Evolutionary conservation across 1,140 invertebrate genomes (phyloP), one percentile per base, ranked within the genome.

Genomic region (Cardiocondyla obscurior): DNA sequence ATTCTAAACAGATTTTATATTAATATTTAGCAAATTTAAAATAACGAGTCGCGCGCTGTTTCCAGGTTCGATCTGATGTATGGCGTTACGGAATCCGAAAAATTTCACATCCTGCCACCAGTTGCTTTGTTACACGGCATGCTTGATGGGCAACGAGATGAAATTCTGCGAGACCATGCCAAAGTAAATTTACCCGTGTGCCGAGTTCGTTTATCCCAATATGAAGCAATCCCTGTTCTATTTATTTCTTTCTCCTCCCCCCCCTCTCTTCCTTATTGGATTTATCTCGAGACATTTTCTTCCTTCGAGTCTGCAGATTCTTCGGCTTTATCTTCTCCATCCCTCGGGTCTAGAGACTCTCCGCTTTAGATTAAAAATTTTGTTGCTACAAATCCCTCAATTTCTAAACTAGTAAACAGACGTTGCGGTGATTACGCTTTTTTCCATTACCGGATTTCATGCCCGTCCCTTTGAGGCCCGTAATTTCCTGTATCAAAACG

Each of bases 11-110:
- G 14, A 62, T 62, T 2, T 2, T 62, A 6, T 12, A 36, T 60
- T 58, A 36, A 39, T 2, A 70, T 51, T 70, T 70, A 36, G 12
- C 14, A 46, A 67, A 67, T 65, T 30, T 30, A 51, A 53, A 22
- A 57, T 25, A 22, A 36, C n/a, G 10, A 42, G 8, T 44, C 28
- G 4, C n/a, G n/a, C 4, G 10, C 70, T 81, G 2, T 36, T 81
- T 89, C 49, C 19, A 97, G 97, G 86, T 98, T 97, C 90, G 98
- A 98, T 90, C 94, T 99, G 58, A 94, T 99, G 94, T 97, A 98
- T 87, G 98, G 98, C 30, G 96, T 98, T 14, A 98, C 97, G 4
- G 96, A 98, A 92, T 94, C 97, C 84, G 98, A 99, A 92, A 97
- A 97, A 81, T 97, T 97, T 90, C 96, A 98, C 89, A 95, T 97